Conservation (phyloP, 2,888 invertebrate species). For the Cosmorhoe ocellata region DNA sequence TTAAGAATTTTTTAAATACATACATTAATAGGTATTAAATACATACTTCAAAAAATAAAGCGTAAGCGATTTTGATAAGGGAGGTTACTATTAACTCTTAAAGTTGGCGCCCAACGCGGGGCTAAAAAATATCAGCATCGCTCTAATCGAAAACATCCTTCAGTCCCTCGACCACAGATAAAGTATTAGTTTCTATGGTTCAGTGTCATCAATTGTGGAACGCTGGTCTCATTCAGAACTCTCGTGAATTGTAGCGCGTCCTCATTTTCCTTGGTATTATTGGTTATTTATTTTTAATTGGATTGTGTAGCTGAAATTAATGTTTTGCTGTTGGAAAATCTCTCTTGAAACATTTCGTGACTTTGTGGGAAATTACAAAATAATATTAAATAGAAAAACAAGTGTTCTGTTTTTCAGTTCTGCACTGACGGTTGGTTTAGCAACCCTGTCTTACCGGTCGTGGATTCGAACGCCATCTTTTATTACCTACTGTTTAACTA, state of each 20-base stretch:
- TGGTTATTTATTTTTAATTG: slow-evolving; percentile 27
- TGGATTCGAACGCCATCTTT: no score
- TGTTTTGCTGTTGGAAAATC: background rate
- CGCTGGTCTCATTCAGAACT: slow-evolving; percentile 19
- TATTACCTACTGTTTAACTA: no score
- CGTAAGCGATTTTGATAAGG: no score
- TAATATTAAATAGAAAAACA: no score
- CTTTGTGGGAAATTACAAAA: no score
- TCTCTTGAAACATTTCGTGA: background rate
- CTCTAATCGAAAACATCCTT: background rate
- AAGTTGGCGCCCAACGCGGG: no score
- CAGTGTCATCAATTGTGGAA: slow-evolving; percentile 22
- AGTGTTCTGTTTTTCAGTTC: no score
- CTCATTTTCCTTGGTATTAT: slow-evolving; percentile 19
- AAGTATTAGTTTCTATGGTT: slow-evolving; percentile 6
- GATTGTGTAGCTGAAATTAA: background rate
- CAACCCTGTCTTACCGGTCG: no score
- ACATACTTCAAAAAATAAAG: no score
- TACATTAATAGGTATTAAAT: no score
- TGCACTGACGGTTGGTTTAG: background rate
- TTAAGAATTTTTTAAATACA: no score
- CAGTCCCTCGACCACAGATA: background rate
- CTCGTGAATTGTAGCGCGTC: slow-evolving; percentile 17
- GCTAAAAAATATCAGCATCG: background rate
- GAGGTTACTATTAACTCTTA: no score